Base-by-base conservation (phyloP, 2,888 invertebrate species). In the Seira musarum region DNA sequence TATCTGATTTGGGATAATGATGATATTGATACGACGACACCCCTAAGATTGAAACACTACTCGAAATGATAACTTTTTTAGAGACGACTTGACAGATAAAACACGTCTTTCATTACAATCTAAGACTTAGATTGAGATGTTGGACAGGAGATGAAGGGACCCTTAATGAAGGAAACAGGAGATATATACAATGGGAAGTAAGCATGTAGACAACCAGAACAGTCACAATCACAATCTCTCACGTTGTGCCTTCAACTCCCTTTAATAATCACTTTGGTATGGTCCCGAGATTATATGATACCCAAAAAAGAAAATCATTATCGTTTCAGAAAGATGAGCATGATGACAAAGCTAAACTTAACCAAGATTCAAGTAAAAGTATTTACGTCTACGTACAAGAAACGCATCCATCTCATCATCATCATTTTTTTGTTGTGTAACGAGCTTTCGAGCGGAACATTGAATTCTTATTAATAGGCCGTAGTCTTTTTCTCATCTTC, bases 161-260 rank as follows among this genome's bases (percentile, higher is more conserved):
- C 66, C 77, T 70, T 77, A 77, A 77, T 77, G 77, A 77, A 70
- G 67, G n/a, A 35, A 71, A 72, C 61, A 22, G 10, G 40, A n/a
- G n/a, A n/a, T n/a, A n/a, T n/a, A n/a, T 40, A 40, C 40, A 40
- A 40, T 40, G 40, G 40, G 40, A 40, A 40, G 13, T 5, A 40
- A 40, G 6, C 13, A n/a, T n/a, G n/a, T n/a, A n/a, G n/a, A n/a
- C n/a, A 40, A 40, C 6, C 40, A 40, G 40, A 40, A 13, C 40
- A 40, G 40, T 40, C n/a, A n/a, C n/a, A n/a, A n/a, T n/a, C n/a
- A 13, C 13, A 40, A 40, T 8, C 40, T 40, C 40, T 40, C 6
- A 13, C 40, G 40, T 13, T 5, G 40, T 40, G 6, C 40, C 5
- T 13, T 5, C 40, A 40, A 40, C 40, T 40, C 13, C 6, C 40